These are phyloP conservation scores for Neolamprologus brichardi DNA, from an alignment of 2,113 vertebrate genomes.

Conservation along the genomic window DNA sequence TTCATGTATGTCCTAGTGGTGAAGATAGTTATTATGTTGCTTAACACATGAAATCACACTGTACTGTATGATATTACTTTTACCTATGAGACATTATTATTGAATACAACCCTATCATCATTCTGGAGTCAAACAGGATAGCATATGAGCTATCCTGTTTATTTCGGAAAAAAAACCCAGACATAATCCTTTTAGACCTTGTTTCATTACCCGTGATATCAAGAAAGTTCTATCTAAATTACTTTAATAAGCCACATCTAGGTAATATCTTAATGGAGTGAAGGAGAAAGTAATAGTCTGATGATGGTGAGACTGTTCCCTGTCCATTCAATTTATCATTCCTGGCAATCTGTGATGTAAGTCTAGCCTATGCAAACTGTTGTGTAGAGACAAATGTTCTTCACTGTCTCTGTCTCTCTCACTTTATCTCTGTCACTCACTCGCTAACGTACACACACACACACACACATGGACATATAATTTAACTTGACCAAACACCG, in stretches of 20 bases:
- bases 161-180: fast-evolving
- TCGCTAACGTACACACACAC: neutral
- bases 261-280: neutral
- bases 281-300: neutral
- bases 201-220: neutral
- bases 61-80: neutral
- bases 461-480: neutral
- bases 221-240: neutral
- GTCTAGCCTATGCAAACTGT: neutral
- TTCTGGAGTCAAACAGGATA: neutral
- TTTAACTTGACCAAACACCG: slow-evolving; percentile 6
- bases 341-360: neutral
- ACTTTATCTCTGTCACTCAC: neutral
- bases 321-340: neutral
- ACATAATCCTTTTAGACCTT: neutral
- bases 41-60: neutral
- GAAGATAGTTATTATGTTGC: neutral
- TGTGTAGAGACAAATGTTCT: neutral
- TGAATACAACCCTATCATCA: neutral
- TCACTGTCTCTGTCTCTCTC: neutral
- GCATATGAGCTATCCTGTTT: neutral
- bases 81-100: neutral
- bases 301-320: neutral
- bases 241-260: neutral
- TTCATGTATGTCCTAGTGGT: neutral